Evolutionary conservation across 2,888 invertebrate genomes (phyloP).

Genomic region (Lasiommata megera): DNA sequence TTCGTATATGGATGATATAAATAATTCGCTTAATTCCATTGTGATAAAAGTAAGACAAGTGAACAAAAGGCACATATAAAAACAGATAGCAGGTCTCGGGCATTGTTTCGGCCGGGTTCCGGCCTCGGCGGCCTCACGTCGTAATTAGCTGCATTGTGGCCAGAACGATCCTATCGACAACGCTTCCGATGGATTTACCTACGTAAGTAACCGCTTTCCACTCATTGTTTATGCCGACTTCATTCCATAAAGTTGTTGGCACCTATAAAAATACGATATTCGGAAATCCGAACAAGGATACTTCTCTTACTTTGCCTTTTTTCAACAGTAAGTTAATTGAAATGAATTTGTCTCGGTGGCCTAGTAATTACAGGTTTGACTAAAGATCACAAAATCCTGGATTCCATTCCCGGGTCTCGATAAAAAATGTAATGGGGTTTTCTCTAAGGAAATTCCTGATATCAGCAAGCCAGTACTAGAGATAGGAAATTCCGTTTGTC

Average conservation of each 20-base stretch:
- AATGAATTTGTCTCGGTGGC: neutral
- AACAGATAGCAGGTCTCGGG: conserved; percentile 45
- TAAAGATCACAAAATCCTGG: too few relatives aligned
- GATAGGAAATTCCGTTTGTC: too few relatives aligned
- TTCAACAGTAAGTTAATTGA: neutral
- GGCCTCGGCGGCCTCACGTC: conserved; percentile 49
- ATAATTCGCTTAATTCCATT: conserved; percentile 36
- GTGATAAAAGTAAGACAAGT: conserved; percentile 49
- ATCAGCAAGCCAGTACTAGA: too few relatives aligned
- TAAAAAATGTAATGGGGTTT: too few relatives aligned
- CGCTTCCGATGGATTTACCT: conserved; percentile 76
- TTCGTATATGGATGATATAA: conserved; percentile 22
- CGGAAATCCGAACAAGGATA: too few relatives aligned
- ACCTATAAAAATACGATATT: neutral
- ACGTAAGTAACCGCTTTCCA: conserved; percentile 66
- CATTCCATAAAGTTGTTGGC: conserved; percentile 23
- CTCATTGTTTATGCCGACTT: conserved; percentile 54
- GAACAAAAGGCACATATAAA: conserved; percentile 55
- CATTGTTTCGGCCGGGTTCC: conserved; percentile 63
- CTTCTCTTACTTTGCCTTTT: too few relatives aligned
- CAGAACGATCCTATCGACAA: conserved; percentile 68
- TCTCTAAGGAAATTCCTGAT: too few relatives aligned
- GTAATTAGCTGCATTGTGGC: conserved; percentile 78
- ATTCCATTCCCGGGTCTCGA: too few relatives aligned
- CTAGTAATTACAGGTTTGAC: too few relatives aligned